These are phyloP conservation scores for Pseudomyrmex gracilis DNA, from an alignment of 1,140 invertebrate genomes.

Conservation along the genomic window DNA sequence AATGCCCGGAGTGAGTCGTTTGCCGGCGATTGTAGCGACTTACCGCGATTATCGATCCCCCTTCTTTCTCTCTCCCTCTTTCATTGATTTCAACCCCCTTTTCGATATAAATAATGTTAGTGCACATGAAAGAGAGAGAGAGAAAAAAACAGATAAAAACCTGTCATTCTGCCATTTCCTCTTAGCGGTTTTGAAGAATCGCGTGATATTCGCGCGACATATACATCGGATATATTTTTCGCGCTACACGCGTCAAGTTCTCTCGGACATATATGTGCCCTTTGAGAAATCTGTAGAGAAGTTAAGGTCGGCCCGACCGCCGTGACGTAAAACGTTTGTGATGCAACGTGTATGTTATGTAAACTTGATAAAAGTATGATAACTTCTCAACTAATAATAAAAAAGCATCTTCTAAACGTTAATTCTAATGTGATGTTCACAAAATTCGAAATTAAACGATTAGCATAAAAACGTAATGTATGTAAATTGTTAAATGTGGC, in stretches of 20 bases:
- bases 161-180: not conserved
- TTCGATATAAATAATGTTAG: conserved; percentile 70
- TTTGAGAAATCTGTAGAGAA: conserved; percentile 10
- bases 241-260: not conserved
- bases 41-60: conserved; percentile 63
- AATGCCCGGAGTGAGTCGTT: conserved; percentile 94
- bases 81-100: conserved; percentile 65
- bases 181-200: not conserved
- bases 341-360: conserved; percentile 36
- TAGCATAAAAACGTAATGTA: not conserved
- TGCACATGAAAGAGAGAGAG: conserved; percentile 37
- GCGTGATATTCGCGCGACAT: not conserved
- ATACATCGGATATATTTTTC: not conserved
- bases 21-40: conserved; percentile 20
- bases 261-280: no score
- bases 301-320: conserved; percentile 27
- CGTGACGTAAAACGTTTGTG: conserved; percentile 36
- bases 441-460: no score
- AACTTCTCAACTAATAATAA: conserved; percentile 13
- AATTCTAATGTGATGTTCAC: not conserved
- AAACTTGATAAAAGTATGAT: conserved; percentile 8
- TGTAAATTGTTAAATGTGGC: conserved; percentile 13
- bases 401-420: not conserved
- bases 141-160: conserved; percentile 14
- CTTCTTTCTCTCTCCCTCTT: conserved; percentile 2